Percentiles rank a stretch among this genome's conserved stretches.
Conservation (phyloP, 1,140 invertebrate species). For the Leguminivora glycinivorella region DNA sequence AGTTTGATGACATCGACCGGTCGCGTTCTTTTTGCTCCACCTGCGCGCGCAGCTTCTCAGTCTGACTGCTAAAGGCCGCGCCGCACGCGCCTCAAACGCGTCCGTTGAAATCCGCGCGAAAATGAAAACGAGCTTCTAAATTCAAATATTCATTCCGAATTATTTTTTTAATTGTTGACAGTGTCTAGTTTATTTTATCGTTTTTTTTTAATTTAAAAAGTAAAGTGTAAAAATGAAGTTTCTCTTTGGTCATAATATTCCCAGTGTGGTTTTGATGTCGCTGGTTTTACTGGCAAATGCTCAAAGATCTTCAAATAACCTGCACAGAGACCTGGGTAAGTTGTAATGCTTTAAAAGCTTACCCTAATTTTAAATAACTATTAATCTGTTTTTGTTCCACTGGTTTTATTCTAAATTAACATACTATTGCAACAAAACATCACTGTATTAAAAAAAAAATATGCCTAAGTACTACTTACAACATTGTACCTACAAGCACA, state of each 20-base stretch:
- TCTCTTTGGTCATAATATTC: constrained; percentile 54
- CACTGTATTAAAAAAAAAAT: no score
- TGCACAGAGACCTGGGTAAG: constrained; percentile 59
- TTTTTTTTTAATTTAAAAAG: constrained; percentile 35
- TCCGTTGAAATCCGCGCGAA: constrained; percentile 50
- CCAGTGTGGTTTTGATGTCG: constrained; percentile 64
- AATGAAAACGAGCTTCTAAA: constrained; percentile 67
- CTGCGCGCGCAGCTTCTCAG: constrained; percentile 63
- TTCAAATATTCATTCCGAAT: constrained; percentile 42
- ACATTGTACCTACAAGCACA: no score
- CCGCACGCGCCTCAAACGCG: constrained; percentile 59
- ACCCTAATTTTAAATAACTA: background rate
- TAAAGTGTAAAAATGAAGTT: constrained; percentile 52
- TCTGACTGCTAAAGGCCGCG: constrained; percentile 62
- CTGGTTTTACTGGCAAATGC: constrained; percentile 64
- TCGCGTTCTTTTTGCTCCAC: constrained; percentile 59
- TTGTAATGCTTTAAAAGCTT: background rate
- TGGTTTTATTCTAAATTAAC: no score
- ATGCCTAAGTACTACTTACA: no score
- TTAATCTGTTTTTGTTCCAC: background rate
- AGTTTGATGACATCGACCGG: constrained; percentile 41
- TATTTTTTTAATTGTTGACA: constrained; percentile 27
- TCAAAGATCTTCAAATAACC: constrained; percentile 60
- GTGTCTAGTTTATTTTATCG: constrained; percentile 32
- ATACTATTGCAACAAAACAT: no score